Evolutionary conservation across 2,888 invertebrate species (phyloP), one percentile per base, ranked within the genome.

Genomic region (Agriopis marginaria): DNA sequence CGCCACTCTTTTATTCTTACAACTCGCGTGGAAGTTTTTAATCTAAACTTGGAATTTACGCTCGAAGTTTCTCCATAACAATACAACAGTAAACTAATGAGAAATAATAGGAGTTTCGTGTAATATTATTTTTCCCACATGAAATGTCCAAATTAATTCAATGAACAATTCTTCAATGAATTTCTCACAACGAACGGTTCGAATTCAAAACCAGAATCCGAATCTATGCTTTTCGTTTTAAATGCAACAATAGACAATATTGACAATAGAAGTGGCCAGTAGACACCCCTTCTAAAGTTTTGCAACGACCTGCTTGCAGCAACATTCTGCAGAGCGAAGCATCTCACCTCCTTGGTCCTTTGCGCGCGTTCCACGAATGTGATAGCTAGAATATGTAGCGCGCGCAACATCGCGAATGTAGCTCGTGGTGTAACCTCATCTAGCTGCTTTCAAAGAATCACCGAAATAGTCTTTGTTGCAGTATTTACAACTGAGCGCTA

Each of bases 351-450:
- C 54, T 66, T 59, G 70, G 62, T 63, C n/a, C 59, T 60, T 56
- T 17, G 66, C 71, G 67, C 68, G 63, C 54, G 47, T 61, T 58
- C 88, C 83, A 74, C 72, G 76, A 68, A 80, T 81, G 80, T 78
- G 79, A 76, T n/a, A 62, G n/a, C 32, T 60, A 60, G 40, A 50
- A 49, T 59, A 6, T 47, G 17, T 44, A 32, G 47, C 11, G 60
- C 49, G 14, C 12, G 58, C 45, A 49, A 60, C 11, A 60, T 10
- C 60, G 14, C 40, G 39, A 49, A 60, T 60, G 59, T 60, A 3
- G 11, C 47, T 58, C 8, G 45, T 12, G 17, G n/a, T 7, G n/a
- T n/a, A 9, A 8, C 8, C 9, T n/a, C 6, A 10, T 32, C 7
- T 6, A 11, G 32, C 10, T 54, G 7, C 3, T 11, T 6, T 51